These are phyloP conservation scores for Battus philenor DNA, from an alignment of 1,140 invertebrate genomes.

Conservation along the genomic window DNA sequence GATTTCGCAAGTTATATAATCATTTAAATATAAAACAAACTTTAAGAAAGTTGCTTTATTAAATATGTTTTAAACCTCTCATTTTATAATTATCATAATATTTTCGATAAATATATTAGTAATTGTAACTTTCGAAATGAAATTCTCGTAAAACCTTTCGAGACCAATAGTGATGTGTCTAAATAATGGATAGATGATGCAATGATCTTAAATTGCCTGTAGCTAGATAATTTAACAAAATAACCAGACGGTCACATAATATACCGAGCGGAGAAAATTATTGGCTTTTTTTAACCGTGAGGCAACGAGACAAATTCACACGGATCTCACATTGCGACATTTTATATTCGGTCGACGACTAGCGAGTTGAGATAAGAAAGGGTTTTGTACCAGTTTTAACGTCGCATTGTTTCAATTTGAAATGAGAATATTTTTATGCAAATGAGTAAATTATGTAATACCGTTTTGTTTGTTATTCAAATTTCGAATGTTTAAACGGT, in stretches of 20 bases:
- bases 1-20: no score
- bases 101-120: no score
- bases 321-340: conserved; percentile 46
- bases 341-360: conserved; percentile 42
- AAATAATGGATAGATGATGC: no score
- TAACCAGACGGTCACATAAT: conserved; percentile 39
- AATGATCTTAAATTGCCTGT: conserved; percentile 28
- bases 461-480: conserved; percentile 23
- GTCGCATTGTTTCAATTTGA: conserved; percentile 42
- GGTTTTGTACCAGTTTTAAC: conserved; percentile 50
- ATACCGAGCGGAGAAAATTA: conserved; percentile 33
- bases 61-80: no score
- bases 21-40: no score
- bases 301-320: conserved; percentile 45
- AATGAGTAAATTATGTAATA: conserved; percentile 38
- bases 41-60: no score
- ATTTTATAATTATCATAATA: no score
- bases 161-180: no score
- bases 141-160: no score
- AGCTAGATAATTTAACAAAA: conserved; percentile 47
- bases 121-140: no score
- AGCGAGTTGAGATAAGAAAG: conserved; percentile 41
- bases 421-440: conserved; percentile 40
- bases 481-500: no score
- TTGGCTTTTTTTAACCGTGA: conserved; percentile 34